Evolutionary conservation across 2,797 vertebrate genomes (phyloP).

Genomic region (Enteromius radiatus): DNA sequence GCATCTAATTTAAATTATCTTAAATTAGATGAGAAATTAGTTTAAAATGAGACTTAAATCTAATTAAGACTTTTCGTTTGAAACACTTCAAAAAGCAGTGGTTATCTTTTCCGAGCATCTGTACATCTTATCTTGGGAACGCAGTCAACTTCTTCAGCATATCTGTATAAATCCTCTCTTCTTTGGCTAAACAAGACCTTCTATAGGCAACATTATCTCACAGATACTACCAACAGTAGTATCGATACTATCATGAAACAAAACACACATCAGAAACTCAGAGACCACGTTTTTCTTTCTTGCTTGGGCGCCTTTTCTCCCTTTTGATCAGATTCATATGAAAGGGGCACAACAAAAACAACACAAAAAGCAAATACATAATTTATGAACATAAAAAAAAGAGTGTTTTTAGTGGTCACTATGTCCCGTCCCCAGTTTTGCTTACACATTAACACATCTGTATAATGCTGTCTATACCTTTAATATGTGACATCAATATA

Average conservation of each 20-base stretch:
- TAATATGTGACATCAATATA: background rate
- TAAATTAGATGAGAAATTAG: slow-evolving; percentile 20
- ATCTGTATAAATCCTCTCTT: slow-evolving; percentile 54
- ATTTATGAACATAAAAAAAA: slow-evolving; percentile 1
- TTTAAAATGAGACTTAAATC: slow-evolving; percentile 45
- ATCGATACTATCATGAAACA: slow-evolving; percentile 55
- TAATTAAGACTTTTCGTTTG: slow-evolving; percentile 53
- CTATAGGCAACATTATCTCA: slow-evolving; percentile 46
- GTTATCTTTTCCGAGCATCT: slow-evolving; percentile 59
- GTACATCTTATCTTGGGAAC: slow-evolving; percentile 69
- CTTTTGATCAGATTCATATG: slow-evolving; percentile 15
- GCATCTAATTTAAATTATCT: too few species aligned
- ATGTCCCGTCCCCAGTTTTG: background rate
- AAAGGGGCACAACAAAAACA: background rate
- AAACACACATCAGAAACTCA: slow-evolving; percentile 45
- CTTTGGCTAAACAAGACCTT: slow-evolving; percentile 56
- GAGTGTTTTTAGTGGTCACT: background rate
- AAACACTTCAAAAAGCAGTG: slow-evolving; percentile 57
- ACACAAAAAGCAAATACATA: background rate
- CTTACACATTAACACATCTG: background rate
- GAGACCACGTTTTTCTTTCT: slow-evolving; percentile 28
- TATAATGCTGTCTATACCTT: background rate
- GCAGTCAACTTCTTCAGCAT: slow-evolving; percentile 62
- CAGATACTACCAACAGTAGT: slow-evolving; percentile 32
- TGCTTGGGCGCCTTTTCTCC: background rate